These are phyloP conservation scores for Manacus vitellinus DNA, from an alignment of 2,113 vertebrate species.

Conservation along the genomic window DNA sequence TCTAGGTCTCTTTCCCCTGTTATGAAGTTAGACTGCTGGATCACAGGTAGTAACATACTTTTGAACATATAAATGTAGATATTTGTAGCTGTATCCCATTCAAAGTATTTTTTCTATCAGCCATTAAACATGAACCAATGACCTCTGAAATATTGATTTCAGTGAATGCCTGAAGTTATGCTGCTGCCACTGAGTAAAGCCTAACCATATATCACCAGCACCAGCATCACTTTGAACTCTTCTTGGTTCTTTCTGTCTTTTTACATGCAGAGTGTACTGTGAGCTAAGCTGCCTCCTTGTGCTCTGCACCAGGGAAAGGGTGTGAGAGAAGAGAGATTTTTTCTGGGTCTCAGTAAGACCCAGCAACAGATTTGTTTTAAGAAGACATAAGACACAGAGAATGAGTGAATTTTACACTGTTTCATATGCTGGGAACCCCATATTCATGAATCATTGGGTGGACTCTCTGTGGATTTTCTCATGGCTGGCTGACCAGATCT, in stretches of 20 bases:
- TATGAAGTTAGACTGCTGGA: background rate
- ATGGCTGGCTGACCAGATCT: rapidly evolving
- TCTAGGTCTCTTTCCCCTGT: background rate
- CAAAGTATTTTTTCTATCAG: background rate
- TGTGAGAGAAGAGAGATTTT: background rate
- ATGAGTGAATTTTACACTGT: background rate
- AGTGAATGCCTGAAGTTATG: background rate
- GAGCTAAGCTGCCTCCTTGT: background rate
- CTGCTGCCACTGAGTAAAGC: background rate
- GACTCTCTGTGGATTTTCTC: background rate
- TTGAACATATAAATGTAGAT: background rate
- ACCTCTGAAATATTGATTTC: background rate
- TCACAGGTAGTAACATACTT: background rate
- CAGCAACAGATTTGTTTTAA: background rate
- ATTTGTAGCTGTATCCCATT: background rate
- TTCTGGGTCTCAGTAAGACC: background rate
- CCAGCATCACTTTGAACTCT: background rate
- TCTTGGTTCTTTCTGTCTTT: background rate
- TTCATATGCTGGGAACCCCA: background rate
- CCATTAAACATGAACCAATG: background rate
- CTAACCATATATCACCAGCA: background rate
- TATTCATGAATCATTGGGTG: rapidly evolving
- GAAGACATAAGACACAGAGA: background rate
- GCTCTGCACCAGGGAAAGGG: background rate
- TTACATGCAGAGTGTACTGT: background rate